Evolutionary conservation across 2,113 vertebrate species (phyloP).

Genomic region (Propithecus coquereli): DNA sequence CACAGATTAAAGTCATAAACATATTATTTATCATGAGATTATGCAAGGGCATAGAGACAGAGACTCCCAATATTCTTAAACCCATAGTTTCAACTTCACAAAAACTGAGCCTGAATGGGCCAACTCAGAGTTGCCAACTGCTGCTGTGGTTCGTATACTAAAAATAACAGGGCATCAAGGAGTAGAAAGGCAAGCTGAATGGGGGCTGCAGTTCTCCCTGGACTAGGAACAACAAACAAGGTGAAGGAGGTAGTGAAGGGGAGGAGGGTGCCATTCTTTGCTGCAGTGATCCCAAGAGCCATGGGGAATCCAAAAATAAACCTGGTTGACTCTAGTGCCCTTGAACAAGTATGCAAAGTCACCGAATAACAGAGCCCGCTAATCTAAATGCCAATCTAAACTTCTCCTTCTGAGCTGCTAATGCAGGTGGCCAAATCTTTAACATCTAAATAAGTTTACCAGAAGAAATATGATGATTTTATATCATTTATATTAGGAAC

Average conservation of each 20-base stretch:
- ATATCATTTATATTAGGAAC: neutral
- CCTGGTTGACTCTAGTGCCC: constrained; percentile 77
- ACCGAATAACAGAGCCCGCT: constrained; percentile 64
- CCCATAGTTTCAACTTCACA: neutral
- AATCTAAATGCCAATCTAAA: constrained; percentile 72
- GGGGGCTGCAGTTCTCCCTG: constrained; percentile 46
- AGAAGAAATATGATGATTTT: constrained; percentile 29
- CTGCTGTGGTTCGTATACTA: constrained; percentile 71
- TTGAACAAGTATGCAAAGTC: constrained; percentile 78
- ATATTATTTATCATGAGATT: neutral
- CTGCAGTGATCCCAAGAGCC: constrained; percentile 67
- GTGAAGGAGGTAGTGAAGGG: constrained; percentile 78
- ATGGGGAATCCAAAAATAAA: constrained; percentile 82
- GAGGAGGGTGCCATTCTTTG: constrained; percentile 62
- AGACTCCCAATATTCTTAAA: neutral
- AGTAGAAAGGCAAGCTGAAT: constrained; percentile 36
- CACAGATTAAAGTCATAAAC: neutral
- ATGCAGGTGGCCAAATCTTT: constrained; percentile 35
- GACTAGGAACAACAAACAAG: constrained; percentile 77
- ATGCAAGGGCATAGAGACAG: constrained; percentile 1
- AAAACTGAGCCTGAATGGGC: neutral
- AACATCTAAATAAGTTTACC: constrained; percentile 27
- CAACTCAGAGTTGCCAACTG: constrained; percentile 46
- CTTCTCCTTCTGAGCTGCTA: constrained; percentile 67
- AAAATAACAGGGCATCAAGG: constrained; percentile 69